phyloP scores from a whole-genome alignment of 2,113 vertebrate species.

The Protobothrops flavoviridis region DNA sequence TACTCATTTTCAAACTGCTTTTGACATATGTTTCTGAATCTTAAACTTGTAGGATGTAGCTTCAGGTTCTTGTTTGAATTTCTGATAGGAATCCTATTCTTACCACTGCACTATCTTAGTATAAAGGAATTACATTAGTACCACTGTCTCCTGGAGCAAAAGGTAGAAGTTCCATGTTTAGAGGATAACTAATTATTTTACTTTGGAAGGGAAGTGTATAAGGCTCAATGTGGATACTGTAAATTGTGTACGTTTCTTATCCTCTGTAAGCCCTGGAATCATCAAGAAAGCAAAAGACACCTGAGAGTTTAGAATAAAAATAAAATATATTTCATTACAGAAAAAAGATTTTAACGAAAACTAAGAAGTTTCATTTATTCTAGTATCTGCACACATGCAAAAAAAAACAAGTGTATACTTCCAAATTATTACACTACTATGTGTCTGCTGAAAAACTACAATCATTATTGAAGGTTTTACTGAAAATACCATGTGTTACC shows the following conservation, averaged over 20 bases:
- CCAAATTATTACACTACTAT: not conserved
- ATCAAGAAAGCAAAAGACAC: not conserved
- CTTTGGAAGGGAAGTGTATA: too few species aligned
- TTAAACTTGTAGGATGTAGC: slow-evolving; percentile 29
- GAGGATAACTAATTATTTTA: not conserved
- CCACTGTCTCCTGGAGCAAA: not conserved
- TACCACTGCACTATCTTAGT: slow-evolving; percentile 9
- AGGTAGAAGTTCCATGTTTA: not conserved
- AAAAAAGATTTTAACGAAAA: not conserved
- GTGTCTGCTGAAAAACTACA: not conserved
- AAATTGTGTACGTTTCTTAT: not conserved
- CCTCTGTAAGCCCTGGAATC: not conserved
- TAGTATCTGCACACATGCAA: not conserved
- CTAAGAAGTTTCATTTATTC: not conserved
- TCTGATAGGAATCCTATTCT: not conserved
- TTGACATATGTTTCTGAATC: slow-evolving; percentile 45
- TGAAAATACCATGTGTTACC: not conserved
- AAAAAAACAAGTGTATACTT: not conserved
- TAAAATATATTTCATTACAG: not conserved
- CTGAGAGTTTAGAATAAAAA: not conserved
- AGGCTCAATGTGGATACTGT: not conserved
- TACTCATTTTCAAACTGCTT: slow-evolving; percentile 39
- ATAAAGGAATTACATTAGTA: slow-evolving; percentile 19
- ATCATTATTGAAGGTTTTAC: not conserved
- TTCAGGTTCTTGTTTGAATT: slow-evolving; percentile 21